Conservation (phyloP, 2,113 vertebrate species). For the Hystrix cristata region DNA sequence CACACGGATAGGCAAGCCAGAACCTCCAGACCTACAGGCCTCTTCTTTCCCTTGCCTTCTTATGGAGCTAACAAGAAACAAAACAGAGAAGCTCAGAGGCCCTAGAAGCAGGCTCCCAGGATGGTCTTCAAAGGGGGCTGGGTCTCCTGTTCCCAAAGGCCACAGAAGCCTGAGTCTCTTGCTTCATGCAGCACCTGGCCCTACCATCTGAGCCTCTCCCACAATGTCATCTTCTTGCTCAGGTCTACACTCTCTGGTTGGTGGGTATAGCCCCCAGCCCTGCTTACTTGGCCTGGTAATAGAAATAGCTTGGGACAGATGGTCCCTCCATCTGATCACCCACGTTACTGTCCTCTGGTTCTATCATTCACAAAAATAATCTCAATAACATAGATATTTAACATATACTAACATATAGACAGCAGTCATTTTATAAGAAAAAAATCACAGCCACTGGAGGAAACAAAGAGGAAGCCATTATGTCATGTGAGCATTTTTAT, state of each 20-base stretch:
- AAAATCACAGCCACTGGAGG: neutral
- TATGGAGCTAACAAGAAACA: neutral
- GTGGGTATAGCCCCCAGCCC: rapidly evolving
- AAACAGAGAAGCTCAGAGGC: neutral
- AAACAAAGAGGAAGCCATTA: neutral
- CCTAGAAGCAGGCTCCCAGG: neutral
- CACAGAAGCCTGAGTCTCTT: neutral
- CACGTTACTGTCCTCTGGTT: neutral
- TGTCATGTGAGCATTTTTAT: neutral
- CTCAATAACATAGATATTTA: neutral
- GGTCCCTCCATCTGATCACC: neutral
- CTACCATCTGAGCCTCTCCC: neutral
- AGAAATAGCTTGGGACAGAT: neutral
- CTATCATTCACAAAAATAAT: neutral
- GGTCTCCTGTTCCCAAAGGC: neutral
- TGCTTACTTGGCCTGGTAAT: neutral
- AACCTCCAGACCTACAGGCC: neutral
- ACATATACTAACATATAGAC: neutral
- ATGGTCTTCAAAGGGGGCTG: neutral
- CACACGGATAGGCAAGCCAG: neutral
- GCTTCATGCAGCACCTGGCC: neutral
- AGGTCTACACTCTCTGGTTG: neutral
- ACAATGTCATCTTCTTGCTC: neutral
- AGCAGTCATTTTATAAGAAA: neutral
- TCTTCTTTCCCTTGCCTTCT: neutral